Conservation (phyloP, 2,888 invertebrate genomes). For the Lasioglossum calceatum region DNA sequence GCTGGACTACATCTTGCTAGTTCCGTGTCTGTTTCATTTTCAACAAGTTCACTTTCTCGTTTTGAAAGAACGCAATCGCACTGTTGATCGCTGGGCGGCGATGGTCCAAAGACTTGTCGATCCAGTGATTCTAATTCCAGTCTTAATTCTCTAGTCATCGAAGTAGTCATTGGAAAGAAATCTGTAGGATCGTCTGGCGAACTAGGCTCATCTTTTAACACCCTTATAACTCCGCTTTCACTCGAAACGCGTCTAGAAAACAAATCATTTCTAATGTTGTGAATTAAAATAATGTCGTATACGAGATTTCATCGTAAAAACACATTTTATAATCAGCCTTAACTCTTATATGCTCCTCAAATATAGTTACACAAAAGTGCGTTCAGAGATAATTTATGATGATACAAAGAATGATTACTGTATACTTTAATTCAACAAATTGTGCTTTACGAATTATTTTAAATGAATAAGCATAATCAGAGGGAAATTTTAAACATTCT, state of each 20-base stretch:
- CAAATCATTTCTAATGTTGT: background rate
- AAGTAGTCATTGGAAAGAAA: conserved; percentile 94
- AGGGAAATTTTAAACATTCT: background rate
- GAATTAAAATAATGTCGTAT: background rate
- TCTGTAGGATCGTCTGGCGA: conserved; percentile 92
- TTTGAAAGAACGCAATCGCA: conserved; percentile 79
- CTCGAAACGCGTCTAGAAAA: conserved; percentile 75
- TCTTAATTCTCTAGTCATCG: conserved; percentile 93
- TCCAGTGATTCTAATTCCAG: conserved; percentile 94
- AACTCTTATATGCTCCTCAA: background rate
- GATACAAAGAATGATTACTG: background rate
- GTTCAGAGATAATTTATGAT: background rate
- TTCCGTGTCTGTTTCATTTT: conserved; percentile 85
- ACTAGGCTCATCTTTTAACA: conserved; percentile 77
- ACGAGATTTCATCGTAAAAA: background rate
- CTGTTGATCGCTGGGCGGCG: conserved; percentile 78
- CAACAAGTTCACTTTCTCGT: conserved; percentile 76
- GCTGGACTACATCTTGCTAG: conserved; percentile 82
- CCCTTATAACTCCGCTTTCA: conserved; percentile 78
- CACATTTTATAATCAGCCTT: background rate
- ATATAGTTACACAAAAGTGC: background rate
- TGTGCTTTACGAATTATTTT: background rate
- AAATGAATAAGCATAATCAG: background rate
- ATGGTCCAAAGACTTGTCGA: conserved; percentile 91
- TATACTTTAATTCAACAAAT: background rate